Conservation (phyloP, 1,140 invertebrate genomes). For the Phymastichus coffea region DNA sequence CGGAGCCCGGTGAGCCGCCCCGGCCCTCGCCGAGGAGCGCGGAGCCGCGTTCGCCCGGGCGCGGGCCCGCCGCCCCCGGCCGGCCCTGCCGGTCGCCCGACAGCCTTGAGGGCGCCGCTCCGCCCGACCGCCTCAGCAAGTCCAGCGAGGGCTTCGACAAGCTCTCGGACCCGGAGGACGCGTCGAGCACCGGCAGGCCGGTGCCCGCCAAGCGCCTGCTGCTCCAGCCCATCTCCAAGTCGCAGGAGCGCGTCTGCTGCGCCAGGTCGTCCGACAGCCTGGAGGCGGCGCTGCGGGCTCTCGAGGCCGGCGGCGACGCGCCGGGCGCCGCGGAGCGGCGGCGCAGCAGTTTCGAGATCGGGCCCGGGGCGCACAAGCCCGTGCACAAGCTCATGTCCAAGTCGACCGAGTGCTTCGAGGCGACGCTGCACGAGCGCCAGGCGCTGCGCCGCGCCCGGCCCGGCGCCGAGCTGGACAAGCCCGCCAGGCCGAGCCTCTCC, state of each 20-base stretch:
- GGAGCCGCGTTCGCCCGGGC: conserved; percentile 35
- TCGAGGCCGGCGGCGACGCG: conserved; percentile 44
- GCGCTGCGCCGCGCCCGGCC: conserved; percentile 10
- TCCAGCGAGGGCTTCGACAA: conserved; percentile 47
- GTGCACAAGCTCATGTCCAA: conserved; percentile 45
- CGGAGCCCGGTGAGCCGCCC: conserved; percentile 19
- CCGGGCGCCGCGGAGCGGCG: conserved; percentile 38
- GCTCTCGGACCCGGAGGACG: conserved; percentile 36
- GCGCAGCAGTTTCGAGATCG: conserved; percentile 44
- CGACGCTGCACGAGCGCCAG: conserved; percentile 29
- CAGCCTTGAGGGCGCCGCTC: conserved; percentile 40
- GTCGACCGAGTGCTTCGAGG: conserved; percentile 50
- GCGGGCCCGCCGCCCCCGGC: conserved; percentile 39
- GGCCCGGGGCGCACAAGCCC: conserved; percentile 23
- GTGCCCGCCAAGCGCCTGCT: conserved; percentile 32
- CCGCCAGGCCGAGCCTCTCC: conserved; percentile 46
- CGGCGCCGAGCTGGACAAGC: conserved; percentile 18
- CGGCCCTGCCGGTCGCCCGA: conserved; percentile 47
- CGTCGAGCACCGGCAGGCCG: conserved; percentile 25
- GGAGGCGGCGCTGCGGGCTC: too few relatives aligned
- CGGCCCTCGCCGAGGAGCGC: conserved; percentile 22
- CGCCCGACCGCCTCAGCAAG: conserved; percentile 41
- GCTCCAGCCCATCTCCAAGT: conserved; percentile 38
- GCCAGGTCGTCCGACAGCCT: conserved; percentile 48
- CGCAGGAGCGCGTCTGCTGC: conserved; percentile 39